Base-by-base conservation (phyloP, 2,113 vertebrate species). In the Columba livia region DNA sequence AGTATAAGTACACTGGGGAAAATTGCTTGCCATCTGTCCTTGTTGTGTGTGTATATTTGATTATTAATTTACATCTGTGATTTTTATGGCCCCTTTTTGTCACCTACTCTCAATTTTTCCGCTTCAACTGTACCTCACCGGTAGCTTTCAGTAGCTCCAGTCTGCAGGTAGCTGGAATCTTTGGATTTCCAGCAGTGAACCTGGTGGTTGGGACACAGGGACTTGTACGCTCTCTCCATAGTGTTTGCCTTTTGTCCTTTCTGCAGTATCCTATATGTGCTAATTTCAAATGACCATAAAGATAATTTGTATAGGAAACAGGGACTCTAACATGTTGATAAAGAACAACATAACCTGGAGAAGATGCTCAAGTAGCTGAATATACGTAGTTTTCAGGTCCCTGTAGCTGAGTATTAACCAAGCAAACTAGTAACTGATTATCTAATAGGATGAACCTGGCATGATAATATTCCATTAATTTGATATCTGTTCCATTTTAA, bases 11-110 rank as follows among this genome's bases (percentile, higher is more conserved):
- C 96, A 54, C 54, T 70, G 73, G 94, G 96, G 94, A 96, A 95
- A 97, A 97, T 94, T 85, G 87, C 90, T 97, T 93, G 67, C 96
- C 97, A 98, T 98, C 97, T 98, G 97, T 97, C 64, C 91, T 83
- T 95, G 95, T 93, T 94, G 16, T 91, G 77, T 85, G 58, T 86
- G 74, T 94, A 65, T 94, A 84, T 96, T 96, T 91, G 90, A 94
- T 97, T 93, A 96, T 96, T 97, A 93, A 95, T 96, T 95, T 97
- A 94, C 69, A 82, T 89, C 64, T 94, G 71, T 70, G 70, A 87
- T 86, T 93, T 95, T 93, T 92, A 10, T 70, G 83, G 50, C 18
- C 36, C 28, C 11, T 79, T 89, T 74, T 96, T 90, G 56, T 91
- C 13, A 4, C 89, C 20, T 71, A 44, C 50, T 90, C 47, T 89